phyloP scores from a whole-genome alignment of 2,113 vertebrate genomes.

The Mohoua ochrocephala region DNA sequence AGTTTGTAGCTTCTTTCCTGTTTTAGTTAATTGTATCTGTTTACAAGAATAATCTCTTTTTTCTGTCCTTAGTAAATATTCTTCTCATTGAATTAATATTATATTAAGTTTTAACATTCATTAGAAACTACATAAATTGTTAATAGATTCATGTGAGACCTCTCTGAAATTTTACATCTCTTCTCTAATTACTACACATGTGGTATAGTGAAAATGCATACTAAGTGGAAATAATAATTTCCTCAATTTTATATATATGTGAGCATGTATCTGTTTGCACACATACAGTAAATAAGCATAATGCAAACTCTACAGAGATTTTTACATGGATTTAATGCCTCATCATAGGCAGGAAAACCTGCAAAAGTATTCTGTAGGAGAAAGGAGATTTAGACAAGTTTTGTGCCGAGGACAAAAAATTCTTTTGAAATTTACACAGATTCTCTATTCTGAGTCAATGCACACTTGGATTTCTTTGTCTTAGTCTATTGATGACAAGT shows the following conservation, averaged over 20 bases:
- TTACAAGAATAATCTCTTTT: background rate
- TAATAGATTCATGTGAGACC: background rate
- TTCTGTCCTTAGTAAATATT: background rate
- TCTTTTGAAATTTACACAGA: background rate
- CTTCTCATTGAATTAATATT: background rate
- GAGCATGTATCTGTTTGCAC: background rate
- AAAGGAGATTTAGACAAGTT: background rate
- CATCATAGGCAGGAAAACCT: background rate
- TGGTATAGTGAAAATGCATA: background rate
- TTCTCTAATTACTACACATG: background rate
- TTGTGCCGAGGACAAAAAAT: background rate
- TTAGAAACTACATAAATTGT: background rate
- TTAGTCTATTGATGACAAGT: background rate
- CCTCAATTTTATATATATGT: background rate
- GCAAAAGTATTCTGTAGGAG: background rate
- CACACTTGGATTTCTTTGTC: background rate
- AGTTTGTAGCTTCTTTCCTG: background rate
- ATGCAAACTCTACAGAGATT: background rate
- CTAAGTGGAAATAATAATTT: background rate
- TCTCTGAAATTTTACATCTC: background rate
- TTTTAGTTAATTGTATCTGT: background rate
- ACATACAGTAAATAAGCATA: background rate
- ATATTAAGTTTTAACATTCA: background rate
- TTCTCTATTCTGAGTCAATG: background rate
- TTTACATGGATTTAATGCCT: background rate